Evolutionary conservation across 2,797 vertebrate genomes (phyloP).

Genomic region (Triplophysa yarkandensis): DNA sequence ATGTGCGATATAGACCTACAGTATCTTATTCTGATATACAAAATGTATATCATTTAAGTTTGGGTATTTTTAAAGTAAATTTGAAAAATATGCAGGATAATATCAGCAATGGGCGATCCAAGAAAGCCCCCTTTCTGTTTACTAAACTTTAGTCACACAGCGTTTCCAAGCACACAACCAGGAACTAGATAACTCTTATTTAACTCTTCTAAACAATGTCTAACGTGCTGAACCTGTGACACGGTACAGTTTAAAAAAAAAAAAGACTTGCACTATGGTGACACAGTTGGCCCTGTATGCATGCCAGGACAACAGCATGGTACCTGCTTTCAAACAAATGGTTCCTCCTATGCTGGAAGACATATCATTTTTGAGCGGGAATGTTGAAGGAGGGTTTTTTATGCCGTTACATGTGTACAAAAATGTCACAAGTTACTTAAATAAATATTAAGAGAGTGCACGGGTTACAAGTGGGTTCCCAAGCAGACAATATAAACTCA

Average conservation of each 20-base stretch:
- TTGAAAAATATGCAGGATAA: not conserved
- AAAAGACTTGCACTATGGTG: conserved; percentile 7
- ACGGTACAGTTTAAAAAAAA: not conserved
- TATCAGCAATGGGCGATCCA: not conserved
- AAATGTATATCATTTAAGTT: not conserved
- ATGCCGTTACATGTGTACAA: not conserved
- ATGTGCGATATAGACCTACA: not conserved
- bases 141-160: not conserved
- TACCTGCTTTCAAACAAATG: not conserved
- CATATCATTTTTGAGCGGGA: not conserved
- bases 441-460: not conserved
- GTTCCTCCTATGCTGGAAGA: not conserved
- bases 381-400: not conserved
- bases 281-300: not conserved
- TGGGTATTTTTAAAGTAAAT: not conserved
- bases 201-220: not conserved
- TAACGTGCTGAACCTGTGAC: conserved; percentile 3
- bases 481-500: not conserved
- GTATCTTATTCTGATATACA: not conserved
- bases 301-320: not conserved
- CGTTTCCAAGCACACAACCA: not conserved
- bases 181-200: not conserved
- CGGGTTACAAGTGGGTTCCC: not conserved
- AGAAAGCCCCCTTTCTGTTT: not conserved
- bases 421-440: conserved; percentile 7